A percentile compares a stretch with the other conserved stretches of the same genome.
Evolutionary conservation across 2,797 vertebrate genomes (phyloP).

Genomic region (Chromis chromis): DNA sequence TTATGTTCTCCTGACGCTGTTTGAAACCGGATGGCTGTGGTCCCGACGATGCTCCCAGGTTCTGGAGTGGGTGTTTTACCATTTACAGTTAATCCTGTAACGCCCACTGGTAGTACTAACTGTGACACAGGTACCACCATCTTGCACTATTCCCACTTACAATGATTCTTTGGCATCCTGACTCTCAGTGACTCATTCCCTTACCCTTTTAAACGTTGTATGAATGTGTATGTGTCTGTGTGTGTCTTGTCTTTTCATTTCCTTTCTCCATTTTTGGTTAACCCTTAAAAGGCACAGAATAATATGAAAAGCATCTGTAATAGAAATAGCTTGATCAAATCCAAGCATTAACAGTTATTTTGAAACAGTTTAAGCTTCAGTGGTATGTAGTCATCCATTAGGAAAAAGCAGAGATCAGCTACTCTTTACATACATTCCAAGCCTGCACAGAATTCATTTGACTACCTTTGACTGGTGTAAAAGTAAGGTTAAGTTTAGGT

Average conservation of each 20-base stretch:
- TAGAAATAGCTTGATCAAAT: not conserved
- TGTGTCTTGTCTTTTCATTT: constrained; percentile 25
- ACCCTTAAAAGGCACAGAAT: not conserved
- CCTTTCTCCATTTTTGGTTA: constrained; percentile 12
- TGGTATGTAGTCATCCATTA: constrained; percentile 8
- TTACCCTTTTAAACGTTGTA: constrained; percentile 38
- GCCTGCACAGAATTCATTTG: constrained; percentile 28
- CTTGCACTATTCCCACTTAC: constrained; percentile 64
- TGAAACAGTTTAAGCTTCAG: constrained; percentile 17
- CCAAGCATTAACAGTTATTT: not conserved
- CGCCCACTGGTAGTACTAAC: constrained; percentile 97
- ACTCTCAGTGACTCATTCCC: constrained; percentile 45
- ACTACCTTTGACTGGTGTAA: constrained; percentile 49
- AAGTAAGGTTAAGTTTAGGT: constrained; percentile 57
- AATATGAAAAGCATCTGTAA: not conserved
- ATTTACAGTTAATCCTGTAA: constrained; percentile 95
- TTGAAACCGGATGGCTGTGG: constrained; percentile 67
- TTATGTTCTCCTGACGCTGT: constrained; percentile 73
- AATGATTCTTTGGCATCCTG: constrained; percentile 50
- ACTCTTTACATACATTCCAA: constrained; percentile 38
- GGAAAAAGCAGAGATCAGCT: constrained; percentile 16
- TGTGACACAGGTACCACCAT: constrained; percentile 96
- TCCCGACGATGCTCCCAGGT: constrained; percentile 88
- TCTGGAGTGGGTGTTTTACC: constrained; percentile 96
- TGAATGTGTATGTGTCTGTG: constrained; percentile 46